These are phyloP conservation scores for Halictus rubicundus DNA, from an alignment of 1,140 invertebrate species.

Conservation along the genomic window DNA sequence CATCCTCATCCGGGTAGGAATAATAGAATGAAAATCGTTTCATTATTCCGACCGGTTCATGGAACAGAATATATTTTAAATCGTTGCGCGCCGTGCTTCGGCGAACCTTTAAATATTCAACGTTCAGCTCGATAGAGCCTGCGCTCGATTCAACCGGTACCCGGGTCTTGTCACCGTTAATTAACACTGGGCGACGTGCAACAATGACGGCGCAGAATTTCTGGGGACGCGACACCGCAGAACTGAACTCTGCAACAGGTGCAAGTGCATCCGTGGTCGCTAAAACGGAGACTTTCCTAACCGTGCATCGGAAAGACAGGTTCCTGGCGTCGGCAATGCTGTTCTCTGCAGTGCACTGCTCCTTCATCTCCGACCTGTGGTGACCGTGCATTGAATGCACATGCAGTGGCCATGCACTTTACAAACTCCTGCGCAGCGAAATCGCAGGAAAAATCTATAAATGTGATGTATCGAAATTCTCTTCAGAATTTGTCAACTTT, in stretches of 20 bases:
- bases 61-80: slow-evolving; percentile 3
- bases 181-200: neutral
- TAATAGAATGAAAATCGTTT: slow-evolving; percentile 43
- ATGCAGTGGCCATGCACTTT: too few relatives aligned
- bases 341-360: too few relatives aligned
- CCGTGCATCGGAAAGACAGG: slow-evolving; percentile 9
- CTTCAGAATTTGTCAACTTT: too few relatives aligned
- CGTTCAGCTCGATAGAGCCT: neutral
- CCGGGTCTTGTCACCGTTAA: neutral
- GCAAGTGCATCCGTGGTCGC: neutral
- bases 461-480: too few relatives aligned
- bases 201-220: neutral
- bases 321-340: slow-evolving; percentile 20
- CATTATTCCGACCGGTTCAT: slow-evolving; percentile 25
- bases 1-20: slow-evolving; percentile 50
- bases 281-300: neutral
- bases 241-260: neutral
- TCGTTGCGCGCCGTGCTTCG: neutral
- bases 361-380: neutral
- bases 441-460: too few relatives aligned
- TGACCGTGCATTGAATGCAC: too few relatives aligned
- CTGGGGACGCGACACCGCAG: too few relatives aligned
- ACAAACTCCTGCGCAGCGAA: too few relatives aligned
- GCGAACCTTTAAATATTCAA: neutral
- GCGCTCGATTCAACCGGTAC: neutral